Base-by-base conservation (phyloP, 2,888 invertebrate species). In the Nephrocerus scutellatus region DNA sequence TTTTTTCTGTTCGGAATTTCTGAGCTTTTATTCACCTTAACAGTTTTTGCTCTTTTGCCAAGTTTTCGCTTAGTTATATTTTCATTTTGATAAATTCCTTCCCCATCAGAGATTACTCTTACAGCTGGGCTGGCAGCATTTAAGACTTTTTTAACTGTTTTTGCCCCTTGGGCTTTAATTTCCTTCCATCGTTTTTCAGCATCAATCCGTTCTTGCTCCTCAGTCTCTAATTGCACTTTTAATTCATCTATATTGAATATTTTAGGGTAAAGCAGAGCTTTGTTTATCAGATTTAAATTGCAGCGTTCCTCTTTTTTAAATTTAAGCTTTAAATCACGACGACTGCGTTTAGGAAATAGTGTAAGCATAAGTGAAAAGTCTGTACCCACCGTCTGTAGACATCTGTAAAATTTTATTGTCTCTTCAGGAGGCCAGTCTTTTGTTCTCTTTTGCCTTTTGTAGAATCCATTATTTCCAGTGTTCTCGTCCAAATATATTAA, bases 361-460 rank as follows among this genome's bases (percentile, higher is more conserved):
- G 79, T 76, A 43, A 80, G 74, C 88, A 96, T 93, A 35, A 92
- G 69, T 5, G 87, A 79, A 68, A 96, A 96, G 72, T 96, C 95
- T 0, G 93, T 91, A 0, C 95, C 95, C 33, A 93, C 76, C 7
- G 83, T 82, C 52, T 86, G 89, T 8, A 96, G 69, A 2, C 91
- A 91, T 54, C 84, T 79, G 69, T 92, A 96, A 70, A 95, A 95
- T 49, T 84, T 81, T n/a, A 87, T 71, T 0, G 92, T 93, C 59
- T 93, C 91, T 42, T 74, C 73, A 22, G 77, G 73, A 7, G 70
- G 68, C 90, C 90, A 90, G 28, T 84, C 83, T 36, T 78, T 79
- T 0, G 82, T 75, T 30, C 83, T 75, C 49, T 76, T 73, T 12
- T 75, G 72, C 16, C 79, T 76, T 39, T 78, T 79, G 60, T 82